A percentile compares a stretch with the other conserved stretches of the same genome.
These are phyloP conservation scores for Nysson spinosus DNA, from an alignment of 2,888 invertebrate genomes.

Conservation along the genomic window DNA sequence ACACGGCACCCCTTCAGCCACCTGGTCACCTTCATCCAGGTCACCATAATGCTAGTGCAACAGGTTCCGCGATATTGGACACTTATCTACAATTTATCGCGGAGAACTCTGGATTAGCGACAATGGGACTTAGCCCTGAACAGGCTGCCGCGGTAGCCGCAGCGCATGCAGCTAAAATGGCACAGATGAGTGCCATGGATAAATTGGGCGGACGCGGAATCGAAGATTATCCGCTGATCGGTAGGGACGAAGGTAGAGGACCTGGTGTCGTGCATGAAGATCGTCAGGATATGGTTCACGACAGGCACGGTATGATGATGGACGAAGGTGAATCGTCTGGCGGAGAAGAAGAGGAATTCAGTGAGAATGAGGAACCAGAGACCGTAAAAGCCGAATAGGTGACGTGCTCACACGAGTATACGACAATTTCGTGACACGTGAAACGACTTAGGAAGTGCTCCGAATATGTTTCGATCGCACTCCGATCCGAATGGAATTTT, in stretches of 20 bases:
- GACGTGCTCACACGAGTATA: neutral
- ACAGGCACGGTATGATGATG: slow-evolving; percentile 57
- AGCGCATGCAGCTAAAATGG: slow-evolving; percentile 87
- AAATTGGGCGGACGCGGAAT: slow-evolving; percentile 65
- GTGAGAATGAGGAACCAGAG: slow-evolving; percentile 74
- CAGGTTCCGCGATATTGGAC: slow-evolving; percentile 87
- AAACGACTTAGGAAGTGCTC: slow-evolving; percentile 20
- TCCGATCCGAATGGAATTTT: neutral
- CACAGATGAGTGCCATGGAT: slow-evolving; percentile 85
- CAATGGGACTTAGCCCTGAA: slow-evolving; percentile 82
- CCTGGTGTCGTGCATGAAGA: slow-evolving; percentile 70
- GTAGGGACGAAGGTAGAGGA: slow-evolving; percentile 70
- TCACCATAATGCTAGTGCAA: slow-evolving; percentile 73
- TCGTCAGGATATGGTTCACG: slow-evolving; percentile 59
- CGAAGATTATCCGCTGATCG: slow-evolving; percentile 74
- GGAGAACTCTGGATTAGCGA: slow-evolving; percentile 86
- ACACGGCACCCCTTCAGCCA: slow-evolving; percentile 81
- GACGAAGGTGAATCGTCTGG: slow-evolving; percentile 72
- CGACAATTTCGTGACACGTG: slow-evolving; percentile 9
- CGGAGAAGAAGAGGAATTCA: slow-evolving; percentile 73
- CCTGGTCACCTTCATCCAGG: slow-evolving; percentile 60
- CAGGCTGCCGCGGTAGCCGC: slow-evolving; percentile 83
- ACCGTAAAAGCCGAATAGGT: slow-evolving; percentile 70
- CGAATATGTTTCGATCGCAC: neutral
- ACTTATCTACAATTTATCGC: slow-evolving; percentile 93